Base-by-base conservation (phyloP, 2,888 invertebrate species). In the Melinaea marsaeus region DNA sequence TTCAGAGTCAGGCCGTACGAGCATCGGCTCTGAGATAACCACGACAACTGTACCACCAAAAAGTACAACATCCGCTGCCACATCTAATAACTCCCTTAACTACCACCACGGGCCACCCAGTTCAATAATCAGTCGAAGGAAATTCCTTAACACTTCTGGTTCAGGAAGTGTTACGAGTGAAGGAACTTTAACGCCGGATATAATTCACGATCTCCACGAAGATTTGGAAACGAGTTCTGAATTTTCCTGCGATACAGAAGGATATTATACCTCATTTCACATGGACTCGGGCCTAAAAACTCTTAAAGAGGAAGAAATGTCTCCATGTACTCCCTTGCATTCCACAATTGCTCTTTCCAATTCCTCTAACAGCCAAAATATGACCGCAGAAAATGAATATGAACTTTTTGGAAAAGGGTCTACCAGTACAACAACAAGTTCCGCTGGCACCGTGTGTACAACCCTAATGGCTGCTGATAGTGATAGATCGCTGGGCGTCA, bases 241-340 rank as follows among this genome's bases (percentile, higher is more conserved):
- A 64, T 98, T 97, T 83, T 98, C 98, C 2, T 97, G 98, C 79
- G 99, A 99, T 79, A 98, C 98, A 1, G 99, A 99, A 86, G 99
- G 99, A 6, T 99, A 98, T 84, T 99, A 98, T 83, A 99, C 99
- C 0, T 98, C 98, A 32, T 99, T 99, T 91, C 98, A 99, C 84
- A 95, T 97, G 92, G 98, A 99, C 84, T 97, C 97, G 62, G 98
- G 98, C 0, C 85, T 99, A 68, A 96, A 96, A 78, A 96, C 96
- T 0, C 86, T 96, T 13, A 94, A 95, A 78, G 96, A 97, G 84
- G 92, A 94, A 68, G 86, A 91, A 69, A 75, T 88, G 56, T 85
- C 86, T 54, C 94, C 95, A 0, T 92, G 93, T 68, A 95, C 94
- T 34, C 95, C 96, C 1, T 80, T 95, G 77, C 95, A 95, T 79